These are phyloP conservation scores for Gymnodraco acuticeps DNA, from an alignment of 2,797 vertebrate species.

Conservation along the genomic window DNA sequence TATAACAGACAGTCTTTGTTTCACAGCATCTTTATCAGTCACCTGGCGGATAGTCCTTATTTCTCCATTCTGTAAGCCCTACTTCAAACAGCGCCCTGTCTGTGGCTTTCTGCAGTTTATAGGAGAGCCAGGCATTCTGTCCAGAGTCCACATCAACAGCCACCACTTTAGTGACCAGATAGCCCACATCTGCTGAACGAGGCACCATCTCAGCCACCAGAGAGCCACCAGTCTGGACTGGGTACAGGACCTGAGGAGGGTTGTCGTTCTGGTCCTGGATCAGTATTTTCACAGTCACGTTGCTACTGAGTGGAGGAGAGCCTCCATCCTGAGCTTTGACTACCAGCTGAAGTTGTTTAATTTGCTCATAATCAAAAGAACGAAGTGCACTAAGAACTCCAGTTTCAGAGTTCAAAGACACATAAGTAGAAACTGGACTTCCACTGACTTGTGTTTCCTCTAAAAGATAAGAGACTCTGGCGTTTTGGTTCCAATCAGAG, in stretches of 20 bases:
- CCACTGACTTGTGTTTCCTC: too few relatives aligned
- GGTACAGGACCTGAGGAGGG: slow-evolving; percentile 24
- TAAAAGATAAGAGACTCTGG: too few relatives aligned
- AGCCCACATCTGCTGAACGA: slow-evolving; percentile 84
- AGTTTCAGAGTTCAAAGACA: too few relatives aligned
- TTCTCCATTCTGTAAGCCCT: slow-evolving; percentile 81
- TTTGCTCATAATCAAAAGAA: too few relatives aligned
- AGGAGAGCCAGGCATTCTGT: slow-evolving; percentile 85
- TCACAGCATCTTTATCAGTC: slow-evolving; percentile 84
- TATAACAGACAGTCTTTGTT: slow-evolving; percentile 83
- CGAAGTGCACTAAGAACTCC: too few relatives aligned
- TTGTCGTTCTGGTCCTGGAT: too few relatives aligned
- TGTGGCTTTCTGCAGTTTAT: slow-evolving; percentile 81
- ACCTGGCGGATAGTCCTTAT: slow-evolving; percentile 79
- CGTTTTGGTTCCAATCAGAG: too few relatives aligned
- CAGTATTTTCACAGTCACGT: too few relatives aligned
- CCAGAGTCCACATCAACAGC: slow-evolving; percentile 76
- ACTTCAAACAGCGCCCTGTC: slow-evolving; percentile 84
- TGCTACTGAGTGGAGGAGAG: not conserved
- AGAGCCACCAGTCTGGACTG: slow-evolving; percentile 66
- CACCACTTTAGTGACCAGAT: slow-evolving; percentile 88
- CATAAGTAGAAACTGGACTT: too few relatives aligned
- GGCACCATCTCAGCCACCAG: slow-evolving; percentile 79
- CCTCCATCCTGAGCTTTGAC: not conserved
- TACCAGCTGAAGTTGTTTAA: too few relatives aligned